These are phyloP conservation scores for Tipula vernalis DNA, from an alignment of 2,888 invertebrate genomes.

Conservation along the genomic window DNA sequence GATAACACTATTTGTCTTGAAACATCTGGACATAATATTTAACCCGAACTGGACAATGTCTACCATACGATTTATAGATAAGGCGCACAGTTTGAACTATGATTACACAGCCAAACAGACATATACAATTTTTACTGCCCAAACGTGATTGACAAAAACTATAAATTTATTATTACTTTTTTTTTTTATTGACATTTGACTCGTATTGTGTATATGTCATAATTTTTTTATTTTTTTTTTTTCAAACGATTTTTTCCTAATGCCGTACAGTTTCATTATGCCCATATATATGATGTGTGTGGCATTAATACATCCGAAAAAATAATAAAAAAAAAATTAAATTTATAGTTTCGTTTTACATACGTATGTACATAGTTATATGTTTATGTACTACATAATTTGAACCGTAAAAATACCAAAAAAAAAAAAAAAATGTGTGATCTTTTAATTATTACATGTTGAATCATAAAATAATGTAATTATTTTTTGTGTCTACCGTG, in stretches of 20 bases:
- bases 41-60: neutral
- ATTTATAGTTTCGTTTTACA: neutral
- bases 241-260: neutral
- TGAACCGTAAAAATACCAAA: neutral
- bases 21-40: neutral
- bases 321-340: neutral
- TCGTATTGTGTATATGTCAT: neutral
- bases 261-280: neutral
- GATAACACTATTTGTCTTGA: neutral
- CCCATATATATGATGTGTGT: neutral
- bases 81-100: neutral
- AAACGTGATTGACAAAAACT: neutral
- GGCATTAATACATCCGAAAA: neutral
- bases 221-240: neutral
- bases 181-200: neutral
- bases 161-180: neutral
- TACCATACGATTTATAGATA: neutral
- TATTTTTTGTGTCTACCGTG: neutral
- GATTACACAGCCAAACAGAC: neutral
- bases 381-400: neutral
- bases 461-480: constrained; percentile 4
- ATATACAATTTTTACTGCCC: neutral
- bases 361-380: neutral
- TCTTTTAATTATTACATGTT: constrained; percentile 4
- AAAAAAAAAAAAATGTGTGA: neutral